Conservation (phyloP, 2,113 vertebrate species). For the Triplophysa siluroides region DNA sequence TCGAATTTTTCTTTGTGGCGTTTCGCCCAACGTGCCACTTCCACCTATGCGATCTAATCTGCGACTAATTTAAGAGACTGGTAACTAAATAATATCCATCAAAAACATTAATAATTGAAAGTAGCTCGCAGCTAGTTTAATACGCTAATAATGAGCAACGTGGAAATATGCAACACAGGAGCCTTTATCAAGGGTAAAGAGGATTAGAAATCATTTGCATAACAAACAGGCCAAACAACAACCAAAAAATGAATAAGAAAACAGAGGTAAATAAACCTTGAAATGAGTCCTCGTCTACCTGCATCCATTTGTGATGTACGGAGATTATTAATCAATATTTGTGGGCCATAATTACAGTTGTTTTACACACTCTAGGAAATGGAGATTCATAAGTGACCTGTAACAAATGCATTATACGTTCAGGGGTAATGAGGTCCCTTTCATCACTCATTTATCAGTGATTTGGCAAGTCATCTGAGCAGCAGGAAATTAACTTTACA, state of each 20-base stretch:
- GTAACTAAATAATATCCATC: slow-evolving; percentile 16
- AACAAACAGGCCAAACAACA: slow-evolving; percentile 68
- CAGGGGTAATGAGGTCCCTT: slow-evolving; percentile 84
- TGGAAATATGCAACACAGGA: slow-evolving; percentile 50
- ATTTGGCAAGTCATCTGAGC: slow-evolving; percentile 86
- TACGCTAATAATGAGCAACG: slow-evolving; percentile 52
- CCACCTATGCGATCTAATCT: slow-evolving; percentile 3
- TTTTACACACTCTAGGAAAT: slow-evolving; percentile 85
- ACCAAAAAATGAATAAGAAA: slow-evolving; percentile 57
- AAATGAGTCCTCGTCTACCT: slow-evolving; percentile 72
- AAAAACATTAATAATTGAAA: slow-evolving; percentile 31
- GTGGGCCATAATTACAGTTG: slow-evolving; percentile 87
- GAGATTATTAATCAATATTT: slow-evolving; percentile 95
- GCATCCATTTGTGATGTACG: slow-evolving; percentile 77
- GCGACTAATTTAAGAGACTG: slow-evolving; percentile 28
- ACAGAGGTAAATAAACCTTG: slow-evolving; percentile 71
- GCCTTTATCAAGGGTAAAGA: slow-evolving; percentile 62
- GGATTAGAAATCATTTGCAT: slow-evolving; percentile 70
- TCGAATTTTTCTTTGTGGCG: not conserved
- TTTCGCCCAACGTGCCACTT: not conserved
- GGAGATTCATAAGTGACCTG: slow-evolving; percentile 93
- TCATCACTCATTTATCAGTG: slow-evolving; percentile 86
- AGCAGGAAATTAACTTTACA: slow-evolving; percentile 65
- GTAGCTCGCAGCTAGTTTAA: slow-evolving; percentile 60
- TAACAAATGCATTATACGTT: slow-evolving; percentile 80